Evolutionary conservation across 2,797 vertebrate genomes (phyloP).

Genomic region (Sebastes alutus): DNA sequence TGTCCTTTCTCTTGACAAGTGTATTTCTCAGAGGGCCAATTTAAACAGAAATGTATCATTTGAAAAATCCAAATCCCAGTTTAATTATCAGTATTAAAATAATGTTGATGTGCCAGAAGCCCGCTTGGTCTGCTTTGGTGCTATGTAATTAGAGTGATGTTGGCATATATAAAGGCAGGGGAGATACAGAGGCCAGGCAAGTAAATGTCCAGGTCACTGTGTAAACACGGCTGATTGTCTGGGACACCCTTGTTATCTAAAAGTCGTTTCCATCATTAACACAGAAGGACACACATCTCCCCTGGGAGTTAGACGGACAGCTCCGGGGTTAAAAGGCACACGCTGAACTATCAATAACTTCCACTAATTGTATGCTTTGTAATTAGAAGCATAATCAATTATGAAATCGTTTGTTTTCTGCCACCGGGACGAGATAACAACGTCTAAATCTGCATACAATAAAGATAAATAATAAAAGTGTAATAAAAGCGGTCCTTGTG

Average conservation of each 20-base stretch:
- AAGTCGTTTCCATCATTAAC: conserved; percentile 83
- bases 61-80: background rate
- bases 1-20: background rate
- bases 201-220: conserved; percentile 75
- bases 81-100: background rate
- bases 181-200: conserved; percentile 48
- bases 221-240: conserved; percentile 75
- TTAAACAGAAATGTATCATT: background rate
- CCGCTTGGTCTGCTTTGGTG: background rate
- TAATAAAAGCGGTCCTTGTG: background rate
- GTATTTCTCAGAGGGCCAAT: conserved; percentile 19
- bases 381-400: conserved; percentile 88
- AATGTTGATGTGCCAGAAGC: background rate
- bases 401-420: conserved; percentile 70
- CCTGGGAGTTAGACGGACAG: conserved; percentile 81
- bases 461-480: conserved; percentile 12
- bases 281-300: conserved; percentile 82
- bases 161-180: conserved; percentile 34
- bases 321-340: conserved; percentile 83
- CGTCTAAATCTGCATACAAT: conserved; percentile 15
- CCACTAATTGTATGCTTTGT: conserved; percentile 84
- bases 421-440: conserved; percentile 44
- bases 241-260: conserved; percentile 81
- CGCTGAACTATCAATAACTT: conserved; percentile 86
- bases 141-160: conserved; percentile 37